phyloP scores from a whole-genome alignment of 2,113 vertebrate species.

The Pygoscelis adeliae region DNA sequence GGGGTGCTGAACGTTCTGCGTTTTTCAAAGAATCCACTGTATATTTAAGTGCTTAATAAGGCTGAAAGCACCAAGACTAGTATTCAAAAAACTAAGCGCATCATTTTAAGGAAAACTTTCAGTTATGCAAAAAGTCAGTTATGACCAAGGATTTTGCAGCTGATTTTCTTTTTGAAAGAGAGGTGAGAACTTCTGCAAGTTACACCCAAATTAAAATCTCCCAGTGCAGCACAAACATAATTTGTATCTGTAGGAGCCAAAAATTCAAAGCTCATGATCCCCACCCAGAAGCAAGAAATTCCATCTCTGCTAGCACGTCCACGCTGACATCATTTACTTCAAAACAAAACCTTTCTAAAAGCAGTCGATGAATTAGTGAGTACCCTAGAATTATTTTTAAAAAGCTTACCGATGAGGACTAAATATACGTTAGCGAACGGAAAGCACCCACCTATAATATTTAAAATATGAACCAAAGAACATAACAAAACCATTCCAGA shows the following conservation, averaged over 20 bases:
- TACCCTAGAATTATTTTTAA: not conserved
- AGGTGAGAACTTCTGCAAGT: not conserved
- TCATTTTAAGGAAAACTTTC: not conserved
- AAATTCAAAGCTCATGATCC: not conserved
- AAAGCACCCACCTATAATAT: not conserved
- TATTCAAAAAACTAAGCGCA: not conserved
- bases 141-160: not conserved
- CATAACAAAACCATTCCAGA: not conserved
- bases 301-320: not conserved
- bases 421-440: not conserved
- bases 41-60: not conserved
- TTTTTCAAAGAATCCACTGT: not conserved
- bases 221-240: not conserved
- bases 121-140: not conserved
- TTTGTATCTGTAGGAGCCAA: not conserved
- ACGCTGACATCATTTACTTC: not conserved
- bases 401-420: not conserved
- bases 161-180: not conserved
- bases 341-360: not conserved
- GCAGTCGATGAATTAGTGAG: not conserved
- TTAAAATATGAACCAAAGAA: not conserved
- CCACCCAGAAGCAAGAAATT: not conserved
- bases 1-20: accelerated
- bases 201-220: not conserved
- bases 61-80: not conserved